Conservation (phyloP, 2,113 vertebrate species). For the Pseudorhombus dupliciocellatus region DNA sequence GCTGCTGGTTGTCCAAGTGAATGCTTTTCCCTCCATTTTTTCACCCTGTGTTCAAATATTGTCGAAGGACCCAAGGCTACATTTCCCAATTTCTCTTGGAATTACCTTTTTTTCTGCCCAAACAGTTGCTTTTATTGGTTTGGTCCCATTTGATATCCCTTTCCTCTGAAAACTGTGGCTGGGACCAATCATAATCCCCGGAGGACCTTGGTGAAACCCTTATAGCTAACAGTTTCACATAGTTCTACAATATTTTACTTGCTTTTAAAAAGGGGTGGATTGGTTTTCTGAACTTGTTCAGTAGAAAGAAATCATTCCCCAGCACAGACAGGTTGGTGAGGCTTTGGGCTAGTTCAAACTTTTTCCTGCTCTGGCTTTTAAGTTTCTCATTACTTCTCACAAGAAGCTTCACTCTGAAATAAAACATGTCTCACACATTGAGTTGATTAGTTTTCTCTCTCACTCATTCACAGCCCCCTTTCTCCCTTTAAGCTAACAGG, state of each 20-base stretch:
- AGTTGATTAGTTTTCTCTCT: slow-evolving; percentile 2
- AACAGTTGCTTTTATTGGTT: slow-evolving; percentile 42
- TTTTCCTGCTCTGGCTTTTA: slow-evolving; percentile 6
- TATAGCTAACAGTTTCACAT: slow-evolving; percentile 23
- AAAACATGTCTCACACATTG: slow-evolving; percentile 1
- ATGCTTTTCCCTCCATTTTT: slow-evolving; percentile 9
- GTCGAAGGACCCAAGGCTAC: slow-evolving; percentile 47
- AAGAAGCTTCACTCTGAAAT: not conserved
- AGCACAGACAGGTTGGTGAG: not conserved
- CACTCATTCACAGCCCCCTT: not conserved
- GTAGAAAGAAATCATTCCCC: slow-evolving; percentile 9
- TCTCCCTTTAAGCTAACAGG: slow-evolving; percentile 11
- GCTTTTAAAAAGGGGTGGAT: slow-evolving; percentile 18
- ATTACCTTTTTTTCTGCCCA: slow-evolving; percentile 37
- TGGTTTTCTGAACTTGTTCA: slow-evolving; percentile 29
- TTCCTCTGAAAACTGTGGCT: slow-evolving; percentile 29
- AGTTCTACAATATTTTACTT: slow-evolving; percentile 23
- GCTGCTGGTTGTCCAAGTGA: slow-evolving; percentile 4
- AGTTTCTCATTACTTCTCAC: slow-evolving; percentile 7
- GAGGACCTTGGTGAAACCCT: slow-evolving; percentile 21
- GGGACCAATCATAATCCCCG: slow-evolving; percentile 7
- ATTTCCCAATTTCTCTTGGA: slow-evolving; percentile 51
- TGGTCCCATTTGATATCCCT: slow-evolving; percentile 39
- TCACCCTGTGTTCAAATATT: slow-evolving; percentile 20
- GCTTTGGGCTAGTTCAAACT: not conserved